These are phyloP conservation scores for Enteromius mattozi DNA, from an alignment of 2,797 vertebrate genomes.

Conservation along the genomic window DNA sequence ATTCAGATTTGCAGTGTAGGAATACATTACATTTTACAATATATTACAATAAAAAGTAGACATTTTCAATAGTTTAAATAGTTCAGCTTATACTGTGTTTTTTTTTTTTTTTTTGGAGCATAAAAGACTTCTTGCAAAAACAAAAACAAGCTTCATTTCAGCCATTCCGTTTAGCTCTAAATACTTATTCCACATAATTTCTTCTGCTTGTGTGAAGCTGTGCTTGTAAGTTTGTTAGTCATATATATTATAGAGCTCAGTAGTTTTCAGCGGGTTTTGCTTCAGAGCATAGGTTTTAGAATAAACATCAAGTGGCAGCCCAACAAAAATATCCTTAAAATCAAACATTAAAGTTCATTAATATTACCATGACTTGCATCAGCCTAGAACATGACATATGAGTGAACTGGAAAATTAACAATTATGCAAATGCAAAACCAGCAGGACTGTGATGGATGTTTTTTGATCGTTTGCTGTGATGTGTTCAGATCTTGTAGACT, in stretches of 20 bases:
- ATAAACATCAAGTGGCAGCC: not conserved
- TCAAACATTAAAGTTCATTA: not conserved
- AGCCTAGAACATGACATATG: not conserved
- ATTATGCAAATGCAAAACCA: slow-evolving; percentile 8
- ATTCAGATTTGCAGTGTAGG: not conserved
- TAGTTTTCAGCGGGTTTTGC: not conserved
- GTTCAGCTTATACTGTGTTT: not conserved
- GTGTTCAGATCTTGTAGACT: not conserved
- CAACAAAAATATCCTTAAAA: not conserved
- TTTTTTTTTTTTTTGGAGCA: not conserved
- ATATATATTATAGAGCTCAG: not conserved
- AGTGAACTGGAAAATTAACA: slow-evolving; percentile 9
- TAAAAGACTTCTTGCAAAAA: not conserved
- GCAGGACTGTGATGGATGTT: not conserved
- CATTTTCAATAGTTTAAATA: not conserved
- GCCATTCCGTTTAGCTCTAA: not conserved
- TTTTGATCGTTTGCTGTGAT: not conserved
- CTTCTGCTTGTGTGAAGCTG: not conserved
- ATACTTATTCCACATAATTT: too few species aligned
- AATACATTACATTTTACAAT: not conserved
- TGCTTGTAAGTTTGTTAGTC: not conserved
- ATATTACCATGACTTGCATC: not conserved
- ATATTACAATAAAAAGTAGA: not conserved
- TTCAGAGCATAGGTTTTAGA: not conserved
- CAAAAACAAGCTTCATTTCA: not conserved